phyloP scores from a whole-genome alignment of 2,888 invertebrate species.

The Plusia festucae region DNA sequence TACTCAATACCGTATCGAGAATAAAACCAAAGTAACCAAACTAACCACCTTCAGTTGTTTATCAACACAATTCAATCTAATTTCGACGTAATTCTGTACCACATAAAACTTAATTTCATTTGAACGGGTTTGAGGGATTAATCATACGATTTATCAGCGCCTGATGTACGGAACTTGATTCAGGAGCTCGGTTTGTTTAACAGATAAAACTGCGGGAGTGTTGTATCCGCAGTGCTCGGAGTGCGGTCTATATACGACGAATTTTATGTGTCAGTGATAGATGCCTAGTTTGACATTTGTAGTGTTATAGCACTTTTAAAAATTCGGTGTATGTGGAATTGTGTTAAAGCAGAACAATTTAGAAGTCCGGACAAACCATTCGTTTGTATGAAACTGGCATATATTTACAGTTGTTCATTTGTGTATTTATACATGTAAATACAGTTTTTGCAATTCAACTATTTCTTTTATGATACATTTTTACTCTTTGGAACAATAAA shows the following conservation, averaged over 20 bases:
- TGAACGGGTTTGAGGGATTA: slow-evolving; percentile 47
- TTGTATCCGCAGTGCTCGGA: slow-evolving; percentile 61
- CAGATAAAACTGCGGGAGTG: slow-evolving; percentile 66
- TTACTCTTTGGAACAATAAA: no score
- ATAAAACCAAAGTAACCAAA: slow-evolving; percentile 44
- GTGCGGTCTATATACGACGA: slow-evolving; percentile 56
- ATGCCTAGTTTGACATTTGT: background rate
- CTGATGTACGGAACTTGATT: slow-evolving; percentile 61
- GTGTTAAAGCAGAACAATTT: background rate
- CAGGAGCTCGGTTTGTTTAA: slow-evolving; percentile 68
- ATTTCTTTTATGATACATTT: no score
- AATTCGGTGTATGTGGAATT: background rate
- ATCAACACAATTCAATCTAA: slow-evolving; percentile 27
- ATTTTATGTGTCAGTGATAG: slow-evolving; percentile 28
- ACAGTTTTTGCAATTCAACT: no score
- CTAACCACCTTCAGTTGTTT: slow-evolving; percentile 30
- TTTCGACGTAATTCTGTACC: slow-evolving; percentile 28
- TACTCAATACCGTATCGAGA: slow-evolving; percentile 11
- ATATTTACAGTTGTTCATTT: no score
- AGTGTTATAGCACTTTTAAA: background rate
- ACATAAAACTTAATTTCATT: slow-evolving; percentile 48
- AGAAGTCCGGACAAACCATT: background rate
- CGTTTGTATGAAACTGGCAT: no score
- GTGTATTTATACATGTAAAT: no score
- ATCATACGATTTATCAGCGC: slow-evolving; percentile 56